phyloP scores from a whole-genome alignment of 2,888 invertebrate genomes.

The Halictus ligatus region DNA sequence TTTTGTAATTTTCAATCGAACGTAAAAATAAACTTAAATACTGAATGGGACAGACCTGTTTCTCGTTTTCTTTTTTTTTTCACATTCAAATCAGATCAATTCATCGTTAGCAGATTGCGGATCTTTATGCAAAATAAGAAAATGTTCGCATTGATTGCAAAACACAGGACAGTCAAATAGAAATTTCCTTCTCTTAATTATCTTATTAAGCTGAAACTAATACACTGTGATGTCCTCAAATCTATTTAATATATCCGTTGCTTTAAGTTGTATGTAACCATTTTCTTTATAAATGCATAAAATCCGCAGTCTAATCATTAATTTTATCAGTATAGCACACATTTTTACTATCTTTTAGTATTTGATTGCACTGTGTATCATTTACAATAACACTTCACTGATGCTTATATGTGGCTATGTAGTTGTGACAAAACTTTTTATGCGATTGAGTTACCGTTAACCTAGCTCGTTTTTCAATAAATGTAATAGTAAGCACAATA shows the following conservation, averaged over 20 bases:
- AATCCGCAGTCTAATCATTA: not conserved
- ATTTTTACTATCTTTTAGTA: constrained; percentile 48
- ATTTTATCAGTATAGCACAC: not conserved
- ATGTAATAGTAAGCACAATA: not conserved
- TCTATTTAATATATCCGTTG: too few relatives aligned
- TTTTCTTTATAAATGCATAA: not conserved
- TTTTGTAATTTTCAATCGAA: not conserved
- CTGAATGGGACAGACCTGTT: constrained; percentile 82
- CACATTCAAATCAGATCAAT: not conserved
- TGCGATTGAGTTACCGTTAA: not conserved
- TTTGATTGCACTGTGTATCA: not conserved
- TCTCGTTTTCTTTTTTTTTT: constrained; percentile 34
- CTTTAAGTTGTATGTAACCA: not conserved
- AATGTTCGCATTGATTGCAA: not conserved
- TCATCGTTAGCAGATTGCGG: not conserved
- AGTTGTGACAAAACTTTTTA: not conserved
- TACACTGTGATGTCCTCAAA: too few relatives aligned
- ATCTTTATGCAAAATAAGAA: not conserved
- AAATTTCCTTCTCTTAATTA: not conserved
- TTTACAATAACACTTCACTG: constrained; percentile 18
- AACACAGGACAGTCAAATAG: not conserved
- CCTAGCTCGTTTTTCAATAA: not conserved
- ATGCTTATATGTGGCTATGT: not conserved
- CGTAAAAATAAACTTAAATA: constrained; percentile 68
- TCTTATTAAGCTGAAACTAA: too few relatives aligned